phyloP scores from a whole-genome alignment of 2,888 invertebrate genomes.

The Agonopterix subpropinquella region DNA sequence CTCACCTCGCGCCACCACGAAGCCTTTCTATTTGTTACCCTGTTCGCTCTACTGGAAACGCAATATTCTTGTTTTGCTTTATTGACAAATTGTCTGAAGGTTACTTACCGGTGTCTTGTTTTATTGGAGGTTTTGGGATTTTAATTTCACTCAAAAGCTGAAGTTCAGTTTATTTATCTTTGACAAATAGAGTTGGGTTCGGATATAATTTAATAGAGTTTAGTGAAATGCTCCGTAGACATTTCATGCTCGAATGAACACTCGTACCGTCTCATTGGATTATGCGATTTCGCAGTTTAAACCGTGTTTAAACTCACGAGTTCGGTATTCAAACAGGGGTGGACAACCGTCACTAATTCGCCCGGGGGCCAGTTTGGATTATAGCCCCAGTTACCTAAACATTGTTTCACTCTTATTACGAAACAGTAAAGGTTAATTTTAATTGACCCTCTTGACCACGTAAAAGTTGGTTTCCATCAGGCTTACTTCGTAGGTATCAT shows the following conservation, averaged over 20 bases:
- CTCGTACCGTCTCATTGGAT: constrained; percentile 57
- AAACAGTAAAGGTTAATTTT: constrained; percentile 18
- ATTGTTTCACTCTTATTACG: constrained; percentile 22
- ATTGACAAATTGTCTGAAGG: constrained; percentile 1
- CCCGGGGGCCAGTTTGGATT: constrained; percentile 22
- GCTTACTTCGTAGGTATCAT: constrained; percentile 17
- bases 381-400: constrained; percentile 8
- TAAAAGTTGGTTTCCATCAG: constrained; percentile 16
- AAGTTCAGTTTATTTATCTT: too few relatives aligned
- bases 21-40: constrained; percentile 63
- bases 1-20: constrained; percentile 29
- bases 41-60: constrained; percentile 32
- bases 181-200: not conserved
- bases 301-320: constrained; percentile 54
- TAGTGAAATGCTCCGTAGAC: constrained; percentile 8
- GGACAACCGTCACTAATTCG: constrained; percentile 41
- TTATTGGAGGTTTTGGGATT: too few relatives aligned
- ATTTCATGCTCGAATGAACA: constrained; percentile 42
- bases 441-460: constrained; percentile 14
- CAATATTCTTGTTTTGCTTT: constrained; percentile 10
- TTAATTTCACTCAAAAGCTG: too few relatives aligned
- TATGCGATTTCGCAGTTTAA: constrained; percentile 63
- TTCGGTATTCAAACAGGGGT: constrained; percentile 46
- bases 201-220: constrained; percentile 1
- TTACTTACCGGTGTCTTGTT: not conserved